A percentile compares a stretch with the other conserved stretches of the same genome.
These are phyloP conservation scores for Amblyornis subalaris DNA, from an alignment of 2,113 vertebrate genomes.

Conservation along the genomic window DNA sequence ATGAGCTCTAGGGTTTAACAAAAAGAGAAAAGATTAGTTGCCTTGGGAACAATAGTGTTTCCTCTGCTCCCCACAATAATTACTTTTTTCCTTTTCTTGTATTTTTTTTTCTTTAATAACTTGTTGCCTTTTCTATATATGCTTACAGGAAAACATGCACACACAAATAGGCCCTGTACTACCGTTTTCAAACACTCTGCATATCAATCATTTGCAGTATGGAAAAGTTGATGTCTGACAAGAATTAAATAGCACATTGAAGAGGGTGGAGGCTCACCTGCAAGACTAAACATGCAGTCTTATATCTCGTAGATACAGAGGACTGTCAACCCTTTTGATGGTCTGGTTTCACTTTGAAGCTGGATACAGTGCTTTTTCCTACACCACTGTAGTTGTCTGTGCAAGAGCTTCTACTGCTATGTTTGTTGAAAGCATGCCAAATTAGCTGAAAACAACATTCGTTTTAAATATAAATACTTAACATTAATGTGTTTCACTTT, in stretches of 20 bases:
- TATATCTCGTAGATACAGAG: neutral
- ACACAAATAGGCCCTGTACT: neutral
- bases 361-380: neutral
- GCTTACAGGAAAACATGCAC: neutral
- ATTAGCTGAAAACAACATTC: neutral
- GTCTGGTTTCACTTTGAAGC: neutral
- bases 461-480: neutral
- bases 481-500: neutral
- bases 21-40: neutral
- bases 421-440: neutral
- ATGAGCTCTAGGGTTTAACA: neutral
- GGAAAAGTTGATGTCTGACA: neutral
- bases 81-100: neutral
- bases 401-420: neutral
- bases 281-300: neutral
- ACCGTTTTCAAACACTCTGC: neutral
- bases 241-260: neutral
- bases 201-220: neutral
- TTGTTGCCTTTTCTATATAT: neutral
- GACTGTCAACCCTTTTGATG: neutral
- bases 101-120: neutral
- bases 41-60: neutral
- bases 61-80: neutral
- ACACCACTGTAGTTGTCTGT: neutral
- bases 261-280: neutral